Percentiles rank a stretch among this genome's conserved stretches.
These are phyloP conservation scores for Heliconius cydno DNA, from an alignment of 2,888 invertebrate species.

Conservation along the genomic window DNA sequence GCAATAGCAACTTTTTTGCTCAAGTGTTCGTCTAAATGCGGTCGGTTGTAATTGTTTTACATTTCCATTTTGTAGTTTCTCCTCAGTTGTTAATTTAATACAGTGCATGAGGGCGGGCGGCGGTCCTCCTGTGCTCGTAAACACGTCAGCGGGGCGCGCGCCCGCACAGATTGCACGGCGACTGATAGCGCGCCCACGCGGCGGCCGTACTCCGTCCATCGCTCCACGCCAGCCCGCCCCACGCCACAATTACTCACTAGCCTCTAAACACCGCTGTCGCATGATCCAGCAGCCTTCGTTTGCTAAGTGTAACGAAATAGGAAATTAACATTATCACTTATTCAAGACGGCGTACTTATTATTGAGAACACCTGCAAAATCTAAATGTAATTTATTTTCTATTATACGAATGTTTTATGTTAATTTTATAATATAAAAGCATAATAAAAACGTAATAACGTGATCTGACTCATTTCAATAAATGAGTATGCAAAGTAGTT, in stretches of 20 bases:
- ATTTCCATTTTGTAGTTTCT: constrained; percentile 8
- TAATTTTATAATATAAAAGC: constrained; percentile 35
- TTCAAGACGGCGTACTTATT: constrained; percentile 41
- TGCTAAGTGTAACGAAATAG: constrained; percentile 54
- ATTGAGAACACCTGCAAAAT: constrained; percentile 43
- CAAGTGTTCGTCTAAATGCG: background rate
- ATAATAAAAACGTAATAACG: constrained; percentile 33
- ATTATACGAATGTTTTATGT: constrained; percentile 35
- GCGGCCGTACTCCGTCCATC: constrained; percentile 39
- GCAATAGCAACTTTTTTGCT: no score
- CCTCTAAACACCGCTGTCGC: constrained; percentile 55
- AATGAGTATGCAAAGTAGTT: constrained; percentile 19
- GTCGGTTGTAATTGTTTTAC: background rate
- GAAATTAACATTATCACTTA: constrained; percentile 50
- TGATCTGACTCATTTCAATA: constrained; percentile 27
- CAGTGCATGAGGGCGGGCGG: constrained; percentile 75
- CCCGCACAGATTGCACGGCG: constrained; percentile 74
- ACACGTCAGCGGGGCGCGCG: constrained; percentile 72
- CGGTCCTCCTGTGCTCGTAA: constrained; percentile 68
- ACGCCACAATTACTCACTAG: constrained; percentile 55
- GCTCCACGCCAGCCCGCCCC: constrained; percentile 46
- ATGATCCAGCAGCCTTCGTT: constrained; percentile 56
- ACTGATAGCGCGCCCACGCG: constrained; percentile 70
- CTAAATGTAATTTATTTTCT: constrained; percentile 34
- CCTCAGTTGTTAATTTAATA: constrained; percentile 56